Evolutionary conservation across 2,113 vertebrate genomes (phyloP).

Genomic region (Pteropus alecto): DNA sequence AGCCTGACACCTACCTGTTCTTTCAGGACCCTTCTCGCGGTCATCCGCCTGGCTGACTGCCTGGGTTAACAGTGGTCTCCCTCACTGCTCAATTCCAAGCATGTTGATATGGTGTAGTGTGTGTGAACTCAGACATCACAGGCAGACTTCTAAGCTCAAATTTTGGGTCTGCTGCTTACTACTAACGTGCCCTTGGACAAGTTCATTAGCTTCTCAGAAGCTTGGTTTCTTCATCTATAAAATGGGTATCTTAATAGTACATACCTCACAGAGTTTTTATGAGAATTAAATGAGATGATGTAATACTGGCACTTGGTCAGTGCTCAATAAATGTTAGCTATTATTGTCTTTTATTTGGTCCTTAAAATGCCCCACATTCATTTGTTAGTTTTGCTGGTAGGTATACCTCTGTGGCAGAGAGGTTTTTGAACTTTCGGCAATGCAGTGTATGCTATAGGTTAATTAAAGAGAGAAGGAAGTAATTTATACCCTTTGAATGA

Average conservation of each 20-base stretch:
- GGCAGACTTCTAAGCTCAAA: not conserved
- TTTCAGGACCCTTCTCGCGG: not conserved
- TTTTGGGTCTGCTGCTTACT: not conserved
- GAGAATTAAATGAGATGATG: not conserved
- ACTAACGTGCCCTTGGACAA: not conserved
- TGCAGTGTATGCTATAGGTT: not conserved
- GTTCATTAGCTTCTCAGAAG: not conserved
- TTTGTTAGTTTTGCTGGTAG: not conserved
- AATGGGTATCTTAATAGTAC: not conserved
- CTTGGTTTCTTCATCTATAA: not conserved
- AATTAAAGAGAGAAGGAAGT: slow-evolving; percentile 35
- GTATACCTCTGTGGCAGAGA: not conserved
- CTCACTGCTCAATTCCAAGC: not conserved
- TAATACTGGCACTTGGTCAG: not conserved
- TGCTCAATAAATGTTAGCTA: not conserved
- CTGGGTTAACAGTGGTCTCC: not conserved
- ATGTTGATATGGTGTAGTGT: not conserved
- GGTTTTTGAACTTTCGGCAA: not conserved
- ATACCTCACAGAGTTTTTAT: not conserved
- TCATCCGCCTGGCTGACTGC: not conserved
- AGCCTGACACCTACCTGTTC: not conserved
- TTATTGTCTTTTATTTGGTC: not conserved
- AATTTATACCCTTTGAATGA: slow-evolving; percentile 16
- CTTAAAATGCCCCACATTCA: not conserved
- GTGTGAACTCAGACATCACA: not conserved